Percentiles rank a stretch among this genome's conserved stretches.
These are phyloP conservation scores for Hartigia nigra DNA, from an alignment of 2,888 invertebrate genomes.

Conservation along the genomic window DNA sequence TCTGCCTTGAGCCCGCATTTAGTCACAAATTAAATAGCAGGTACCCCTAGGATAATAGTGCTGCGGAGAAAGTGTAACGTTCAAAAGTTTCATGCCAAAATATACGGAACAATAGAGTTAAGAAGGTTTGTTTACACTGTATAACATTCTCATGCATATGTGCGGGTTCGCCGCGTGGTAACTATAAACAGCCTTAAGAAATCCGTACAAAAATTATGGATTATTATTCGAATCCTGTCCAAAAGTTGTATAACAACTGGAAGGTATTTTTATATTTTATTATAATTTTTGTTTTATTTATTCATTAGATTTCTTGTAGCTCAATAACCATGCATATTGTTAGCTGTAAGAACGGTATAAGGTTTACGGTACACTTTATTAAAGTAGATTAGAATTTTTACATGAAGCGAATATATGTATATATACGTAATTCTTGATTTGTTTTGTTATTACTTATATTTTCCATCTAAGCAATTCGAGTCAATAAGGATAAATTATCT, in stretches of 20 bases:
- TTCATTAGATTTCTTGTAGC: neutral
- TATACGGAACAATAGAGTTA: too few relatives aligned
- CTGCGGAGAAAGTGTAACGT: neutral
- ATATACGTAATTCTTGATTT: neutral
- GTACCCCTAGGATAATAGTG: neutral
- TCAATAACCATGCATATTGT: neutral
- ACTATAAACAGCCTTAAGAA: neutral
- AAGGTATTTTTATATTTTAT: neutral
- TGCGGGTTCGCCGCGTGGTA: too few relatives aligned
- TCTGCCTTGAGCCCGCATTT: constrained; percentile 6
- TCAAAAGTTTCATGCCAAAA: neutral
- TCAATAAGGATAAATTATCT: neutral
- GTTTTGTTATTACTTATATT: neutral
- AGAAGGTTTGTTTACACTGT: too few relatives aligned
- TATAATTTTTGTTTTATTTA: neutral
- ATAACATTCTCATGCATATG: too few relatives aligned
- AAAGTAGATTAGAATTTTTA: neutral
- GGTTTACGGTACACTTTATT: neutral
- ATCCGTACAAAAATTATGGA: too few relatives aligned
- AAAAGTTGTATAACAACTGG: neutral
- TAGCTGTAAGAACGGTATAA: neutral
- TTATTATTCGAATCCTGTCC: too few relatives aligned
- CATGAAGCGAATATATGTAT: neutral
- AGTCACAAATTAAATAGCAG: neutral
- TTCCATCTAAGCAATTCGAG: neutral